Evolutionary conservation across 2,113 vertebrate species (phyloP), one percentile per base, ranked within the genome.

Genomic region (Noctilio leporinus): DNA sequence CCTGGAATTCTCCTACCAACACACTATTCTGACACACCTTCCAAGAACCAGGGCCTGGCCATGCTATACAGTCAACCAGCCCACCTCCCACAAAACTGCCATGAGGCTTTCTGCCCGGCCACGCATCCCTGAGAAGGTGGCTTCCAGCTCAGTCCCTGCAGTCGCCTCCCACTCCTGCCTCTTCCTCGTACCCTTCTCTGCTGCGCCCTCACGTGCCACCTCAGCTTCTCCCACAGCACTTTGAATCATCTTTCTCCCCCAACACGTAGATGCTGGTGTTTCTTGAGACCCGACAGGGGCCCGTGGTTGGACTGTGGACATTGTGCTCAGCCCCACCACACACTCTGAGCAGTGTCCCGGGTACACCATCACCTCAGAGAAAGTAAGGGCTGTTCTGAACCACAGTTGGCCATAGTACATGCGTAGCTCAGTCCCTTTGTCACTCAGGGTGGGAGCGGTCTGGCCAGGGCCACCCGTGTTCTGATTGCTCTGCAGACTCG

Each of bases 161-260:
- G 65, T 10, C 4, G 1, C 8, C 28, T 30, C 72, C 1, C 51
- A 26, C 24, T 38, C 11, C 17, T 5, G 2, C 83, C 47, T 69
- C 47, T 20, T 70, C 15, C 49, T 65, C 17, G 7, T 0, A 28
- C 1, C 33, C 47, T 64, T 45, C 62, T 26, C 35, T 22, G 35
- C 8, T 5, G 17, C 14, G 3, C 24, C 24, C 20, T 1, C n/a
- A 6, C 0, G 16, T 4, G 20, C 47, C 0, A 38, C 28, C 40
- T 47, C 7, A 2, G 62, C 24, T 64, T 73, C 35, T 90, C 62
- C 62, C 45, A 55, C 9, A 30, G 17, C 3, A 28, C 16, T 45
- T 67, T 22, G 7, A 15, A 5, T 75, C 0, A 0, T 75, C 20
- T 5, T n/a, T 88, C 49, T 38, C n/a, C 0, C 17, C 2, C 14